Percentiles rank a stretch among this genome's conserved stretches.
Evolutionary conservation across 2,888 invertebrate species (phyloP).

Genomic region (Drosophila siamana): DNA sequence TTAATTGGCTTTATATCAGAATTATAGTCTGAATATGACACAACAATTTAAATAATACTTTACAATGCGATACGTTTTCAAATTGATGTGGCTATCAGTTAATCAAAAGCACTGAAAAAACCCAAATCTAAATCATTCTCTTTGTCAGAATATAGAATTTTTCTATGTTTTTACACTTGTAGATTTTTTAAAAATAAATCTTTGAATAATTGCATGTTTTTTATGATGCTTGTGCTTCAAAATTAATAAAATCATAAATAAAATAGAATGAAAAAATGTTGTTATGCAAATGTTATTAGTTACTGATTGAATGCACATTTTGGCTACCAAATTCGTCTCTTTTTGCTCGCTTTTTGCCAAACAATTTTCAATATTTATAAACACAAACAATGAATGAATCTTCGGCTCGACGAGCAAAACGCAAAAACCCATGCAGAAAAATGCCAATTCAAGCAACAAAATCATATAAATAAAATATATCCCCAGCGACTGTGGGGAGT

Average conservation of each 20-base stretch:
- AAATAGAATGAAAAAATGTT: slow-evolving; percentile 35
- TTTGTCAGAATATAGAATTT: not conserved
- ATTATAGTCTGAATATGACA: not conserved
- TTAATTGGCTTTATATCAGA: not conserved
- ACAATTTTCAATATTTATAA: slow-evolving; percentile 38
- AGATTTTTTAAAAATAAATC: not conserved
- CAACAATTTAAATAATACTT: not conserved
- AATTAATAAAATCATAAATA: slow-evolving; percentile 26
- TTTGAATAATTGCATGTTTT: slow-evolving; percentile 5
- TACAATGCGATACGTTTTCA: not conserved
- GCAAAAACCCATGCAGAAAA: slow-evolving; percentile 15
- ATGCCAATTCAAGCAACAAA: slow-evolving; percentile 13
- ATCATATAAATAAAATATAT: slow-evolving; percentile 31
- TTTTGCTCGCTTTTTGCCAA: slow-evolving; percentile 10
- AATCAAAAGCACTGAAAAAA: not conserved
- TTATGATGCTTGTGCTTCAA: not conserved
- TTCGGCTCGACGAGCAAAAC: slow-evolving; percentile 14
- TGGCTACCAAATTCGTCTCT: slow-evolving; percentile 2
- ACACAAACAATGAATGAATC: slow-evolving; percentile 41
- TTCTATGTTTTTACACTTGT: too few relatives aligned
- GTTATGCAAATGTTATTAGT: slow-evolving; percentile 54
- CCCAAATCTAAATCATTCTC: not conserved
- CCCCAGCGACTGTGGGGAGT: not conserved
- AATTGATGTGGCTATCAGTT: not conserved
- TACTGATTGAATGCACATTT: slow-evolving; percentile 53